Conservation (phyloP, 2,113 vertebrate genomes). For the Raja brachyura region DNA sequence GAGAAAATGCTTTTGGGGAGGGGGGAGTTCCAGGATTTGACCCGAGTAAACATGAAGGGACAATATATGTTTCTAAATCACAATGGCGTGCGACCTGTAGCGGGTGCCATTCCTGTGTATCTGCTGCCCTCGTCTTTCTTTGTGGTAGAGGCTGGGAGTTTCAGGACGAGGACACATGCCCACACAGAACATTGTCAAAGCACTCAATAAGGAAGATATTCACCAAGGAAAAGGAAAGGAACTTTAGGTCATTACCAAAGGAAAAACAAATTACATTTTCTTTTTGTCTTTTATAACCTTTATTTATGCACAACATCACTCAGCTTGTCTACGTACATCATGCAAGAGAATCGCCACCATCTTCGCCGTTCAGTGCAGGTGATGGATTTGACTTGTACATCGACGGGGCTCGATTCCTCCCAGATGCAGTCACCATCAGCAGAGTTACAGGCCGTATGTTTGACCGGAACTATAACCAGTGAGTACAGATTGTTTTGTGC, state of each 20-base stretch:
- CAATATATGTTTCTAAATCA: too few relatives aligned
- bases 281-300: background rate
- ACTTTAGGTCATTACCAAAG: background rate
- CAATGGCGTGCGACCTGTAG: too few relatives aligned
- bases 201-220: too few relatives aligned
- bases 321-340: slow-evolving; percentile 42
- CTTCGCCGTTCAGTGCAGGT: slow-evolving; percentile 35
- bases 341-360: slow-evolving; percentile 14
- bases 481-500: slow-evolving; percentile 35
- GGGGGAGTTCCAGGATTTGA: too few relatives aligned
- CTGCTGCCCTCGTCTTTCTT: too few relatives aligned
- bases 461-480: slow-evolving; percentile 44
- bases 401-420: slow-evolving; percentile 46
- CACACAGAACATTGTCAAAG: background rate
- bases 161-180: background rate
- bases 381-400: slow-evolving; percentile 45
- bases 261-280: background rate
- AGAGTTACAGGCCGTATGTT: slow-evolving; percentile 45
- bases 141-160: too few relatives aligned
- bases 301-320: background rate
- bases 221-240: background rate
- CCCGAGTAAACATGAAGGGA: too few relatives aligned
- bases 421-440: slow-evolving; percentile 46
- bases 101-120: too few relatives aligned
- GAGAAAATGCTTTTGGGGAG: too few relatives aligned